Evolutionary conservation across 1,140 invertebrate genomes (phyloP), one percentile per base, ranked within the genome.

Genomic region (Dermatophagoides farinae): DNA sequence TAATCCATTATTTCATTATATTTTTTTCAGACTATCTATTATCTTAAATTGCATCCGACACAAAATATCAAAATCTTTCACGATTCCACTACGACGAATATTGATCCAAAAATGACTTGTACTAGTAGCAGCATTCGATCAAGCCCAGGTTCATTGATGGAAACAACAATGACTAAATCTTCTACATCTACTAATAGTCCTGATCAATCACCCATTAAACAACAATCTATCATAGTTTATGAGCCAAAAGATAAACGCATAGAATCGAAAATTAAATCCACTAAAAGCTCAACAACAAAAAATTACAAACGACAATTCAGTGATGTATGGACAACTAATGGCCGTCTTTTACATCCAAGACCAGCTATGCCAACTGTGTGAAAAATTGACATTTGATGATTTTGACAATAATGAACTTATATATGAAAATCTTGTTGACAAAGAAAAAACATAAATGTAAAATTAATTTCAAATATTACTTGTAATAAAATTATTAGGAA

Each of bases 31-130:
- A 49, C 58, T 22, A 38, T 65, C 10, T 67, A 67, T 37, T 67
- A 67, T 43, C 61, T 65, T 44, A 43, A 62, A 14, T 55, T 64
- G 12, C 67, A 67, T 65, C 66, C 66, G 16, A 66, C 66, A 4
- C 54, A 59, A n/a, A 61, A 60, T 39, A 67, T 66, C 25, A 22
- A 40, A 55, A 12, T 51, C 10, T 59, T 22, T 37, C 39, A 37
- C 10, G 2, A 31, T 31, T 31, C 31, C 31, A 8, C 31, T 31
- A 31, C 2, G 31, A 2, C 31, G 31, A 31, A 31, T 4, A 31
- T 31, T 31, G 31, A 31, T 31, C 31, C 2, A 8, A 31, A 31
- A 31, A 31, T 31, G 8, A 31, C 31, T 31, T 2, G 31, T 31
- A 2, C 31, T 31, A 31, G 31, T 31, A 31, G 31, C 31, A 31